Percentiles rank a stretch among this genome's conserved stretches.
These are phyloP conservation scores for Callyntrura sp. DNA, from an alignment of 2,888 invertebrate genomes.

Conservation along the genomic window DNA sequence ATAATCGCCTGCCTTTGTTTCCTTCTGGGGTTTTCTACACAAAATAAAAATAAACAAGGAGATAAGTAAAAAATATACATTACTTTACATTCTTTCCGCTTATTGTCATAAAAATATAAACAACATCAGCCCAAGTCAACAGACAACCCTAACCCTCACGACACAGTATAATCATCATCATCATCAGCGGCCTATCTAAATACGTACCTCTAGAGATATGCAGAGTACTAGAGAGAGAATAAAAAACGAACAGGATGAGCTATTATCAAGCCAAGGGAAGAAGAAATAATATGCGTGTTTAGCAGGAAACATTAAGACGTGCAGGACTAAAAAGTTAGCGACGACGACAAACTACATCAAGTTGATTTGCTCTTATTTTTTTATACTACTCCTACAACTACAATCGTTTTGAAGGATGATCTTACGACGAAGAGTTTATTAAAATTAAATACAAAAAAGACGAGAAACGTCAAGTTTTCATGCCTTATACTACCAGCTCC, in stretches of 20 bases:
- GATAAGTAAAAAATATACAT: background rate
- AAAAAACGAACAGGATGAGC: background rate
- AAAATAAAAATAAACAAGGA: background rate
- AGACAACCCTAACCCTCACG: background rate
- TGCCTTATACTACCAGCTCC: background rate
- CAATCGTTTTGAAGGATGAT: conserved; percentile 11
- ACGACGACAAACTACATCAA: background rate
- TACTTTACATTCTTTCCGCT: background rate
- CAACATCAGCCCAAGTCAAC: background rate
- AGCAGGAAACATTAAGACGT: conserved; percentile 44
- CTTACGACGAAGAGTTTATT: background rate
- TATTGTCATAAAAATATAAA: background rate
- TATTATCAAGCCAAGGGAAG: background rate
- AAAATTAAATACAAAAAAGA: background rate
- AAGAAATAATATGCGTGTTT: background rate
- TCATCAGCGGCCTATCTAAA: background rate
- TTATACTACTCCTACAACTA: background rate
- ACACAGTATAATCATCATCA: too few relatives aligned
- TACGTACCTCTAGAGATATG: background rate
- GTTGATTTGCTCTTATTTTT: conserved; percentile 3
- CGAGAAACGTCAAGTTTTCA: background rate
- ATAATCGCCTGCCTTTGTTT: background rate
- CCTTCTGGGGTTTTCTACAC: background rate
- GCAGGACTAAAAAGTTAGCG: background rate
- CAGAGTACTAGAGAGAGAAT: background rate